Conservation (phyloP, 2,113 vertebrate species). For the Varanus komodoensis region DNA sequence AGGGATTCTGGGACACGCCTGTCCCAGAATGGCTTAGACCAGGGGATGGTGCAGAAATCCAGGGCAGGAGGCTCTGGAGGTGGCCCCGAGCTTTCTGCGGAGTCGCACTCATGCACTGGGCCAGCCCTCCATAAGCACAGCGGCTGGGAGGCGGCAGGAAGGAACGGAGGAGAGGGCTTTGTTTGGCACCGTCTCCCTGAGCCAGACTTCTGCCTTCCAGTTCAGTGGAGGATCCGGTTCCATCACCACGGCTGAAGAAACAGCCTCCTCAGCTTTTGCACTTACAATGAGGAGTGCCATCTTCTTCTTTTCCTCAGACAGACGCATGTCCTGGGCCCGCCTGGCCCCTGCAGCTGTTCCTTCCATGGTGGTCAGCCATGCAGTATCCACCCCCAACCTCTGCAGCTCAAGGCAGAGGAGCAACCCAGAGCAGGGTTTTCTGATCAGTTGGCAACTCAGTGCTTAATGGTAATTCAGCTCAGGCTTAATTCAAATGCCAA, state of each 20-base stretch:
- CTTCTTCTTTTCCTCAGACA: background rate
- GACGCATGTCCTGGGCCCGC: background rate
- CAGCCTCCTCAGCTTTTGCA: too few relatives aligned
- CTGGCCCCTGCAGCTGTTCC: background rate
- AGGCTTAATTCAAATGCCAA: background rate
- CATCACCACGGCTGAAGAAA: too few relatives aligned
- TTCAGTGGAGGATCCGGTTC: too few relatives aligned
- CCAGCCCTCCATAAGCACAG: too few relatives aligned
- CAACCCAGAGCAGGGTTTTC: background rate
- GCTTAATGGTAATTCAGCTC: background rate
- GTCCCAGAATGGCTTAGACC: background rate
- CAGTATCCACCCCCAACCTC: background rate
- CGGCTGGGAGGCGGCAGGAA: too few relatives aligned
- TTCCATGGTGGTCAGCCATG: background rate
- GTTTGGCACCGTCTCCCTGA: too few relatives aligned
- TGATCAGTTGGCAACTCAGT: background rate
- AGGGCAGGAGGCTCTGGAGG: background rate
- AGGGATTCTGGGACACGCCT: background rate
- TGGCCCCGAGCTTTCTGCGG: background rate
- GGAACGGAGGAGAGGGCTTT: too few relatives aligned
- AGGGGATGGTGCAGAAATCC: too few relatives aligned
- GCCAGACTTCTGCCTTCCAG: too few relatives aligned
- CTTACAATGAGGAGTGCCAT: too few relatives aligned
- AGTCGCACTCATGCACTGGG: background rate
- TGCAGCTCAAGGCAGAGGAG: background rate